Evolutionary conservation across 2,888 invertebrate species (phyloP).

Genomic region (Morinoia aosen): DNA sequence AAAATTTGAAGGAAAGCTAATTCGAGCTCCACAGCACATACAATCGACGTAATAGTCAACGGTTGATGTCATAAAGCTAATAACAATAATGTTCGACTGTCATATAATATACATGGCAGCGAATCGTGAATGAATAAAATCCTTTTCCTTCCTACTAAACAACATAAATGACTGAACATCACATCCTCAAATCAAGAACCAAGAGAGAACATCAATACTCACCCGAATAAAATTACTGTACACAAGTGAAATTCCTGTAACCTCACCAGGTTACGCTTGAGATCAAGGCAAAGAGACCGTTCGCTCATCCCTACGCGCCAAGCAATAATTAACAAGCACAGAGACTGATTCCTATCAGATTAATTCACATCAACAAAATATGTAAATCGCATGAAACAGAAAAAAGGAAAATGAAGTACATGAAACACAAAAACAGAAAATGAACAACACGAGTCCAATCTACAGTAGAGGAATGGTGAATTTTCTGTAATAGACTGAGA

Average conservation of each 20-base stretch:
- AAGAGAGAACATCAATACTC: background rate
- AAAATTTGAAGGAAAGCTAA: background rate
- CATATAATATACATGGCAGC: background rate
- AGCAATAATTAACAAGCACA: background rate
- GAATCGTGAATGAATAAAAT: background rate
- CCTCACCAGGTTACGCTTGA: background rate
- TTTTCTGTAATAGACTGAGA: background rate
- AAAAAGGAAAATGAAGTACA: background rate
- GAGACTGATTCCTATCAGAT: background rate
- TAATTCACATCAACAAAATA: background rate
- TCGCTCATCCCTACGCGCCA: background rate
- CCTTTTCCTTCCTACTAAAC: background rate
- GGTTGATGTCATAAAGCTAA: too few species aligned
- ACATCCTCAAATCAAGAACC: background rate
- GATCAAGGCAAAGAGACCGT: background rate
- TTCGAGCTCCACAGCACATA: background rate
- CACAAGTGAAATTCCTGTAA: background rate
- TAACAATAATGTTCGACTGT: too few species aligned
- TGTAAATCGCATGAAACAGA: background rate
- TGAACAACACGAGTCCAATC: background rate
- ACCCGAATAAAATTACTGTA: background rate
- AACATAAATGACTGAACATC: background rate
- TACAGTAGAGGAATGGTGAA: background rate
- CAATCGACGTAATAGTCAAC: background rate
- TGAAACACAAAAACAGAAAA: background rate